Base-by-base conservation (phyloP, 2,113 vertebrate species). In the Elaphurus davidianus region DNA sequence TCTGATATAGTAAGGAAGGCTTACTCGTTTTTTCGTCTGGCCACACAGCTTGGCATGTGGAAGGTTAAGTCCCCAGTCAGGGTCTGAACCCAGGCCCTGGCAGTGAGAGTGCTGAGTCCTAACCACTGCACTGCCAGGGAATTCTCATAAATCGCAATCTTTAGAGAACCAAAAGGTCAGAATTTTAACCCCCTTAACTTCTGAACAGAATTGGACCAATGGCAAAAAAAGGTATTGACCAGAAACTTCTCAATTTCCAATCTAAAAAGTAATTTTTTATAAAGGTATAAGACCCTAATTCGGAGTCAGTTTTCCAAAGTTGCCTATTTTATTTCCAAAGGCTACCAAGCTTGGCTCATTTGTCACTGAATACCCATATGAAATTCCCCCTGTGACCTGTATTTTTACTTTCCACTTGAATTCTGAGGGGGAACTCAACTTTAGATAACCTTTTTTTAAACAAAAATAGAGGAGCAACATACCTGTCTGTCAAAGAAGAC, bases 251-350 rank as follows among this genome's bases (percentile, higher is more conserved):
- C 78, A 78, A 95, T 43, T 96, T 60, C 25, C 33, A 52, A 89
- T 43, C 43, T 81, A 91, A 97, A 90, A 94, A 47, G 57, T 64
- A 84, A 60, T n/a, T 94, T 40, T 90, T 96, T 50, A 96, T 40
- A 90, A 90, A 94, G 36, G 52, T 33, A 74, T 7, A 92, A 87
- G 59, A 52, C 6, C 43, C 28, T 76, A 74, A 59, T 82, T 87
- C 5, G 45, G 59, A 92, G 62, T 71, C 74, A 60, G 15, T 60
- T 91, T 96, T 89, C 45, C 9, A 13, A 95, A 94, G 45, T 43
- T 91, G 83, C 9, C 15, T 62, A 36, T 87, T 94, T 85, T 93
- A 94, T 59, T 78, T 50, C 64, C 87, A 94, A 85, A 87, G 55
- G 15, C 33, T 84, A 95, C 19, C 25, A 85, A 76, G 28, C 54